Percentiles rank a stretch among this genome's conserved stretches.
Conservation (phyloP, 2,888 invertebrate genomes). For the Plebejus anna region DNA sequence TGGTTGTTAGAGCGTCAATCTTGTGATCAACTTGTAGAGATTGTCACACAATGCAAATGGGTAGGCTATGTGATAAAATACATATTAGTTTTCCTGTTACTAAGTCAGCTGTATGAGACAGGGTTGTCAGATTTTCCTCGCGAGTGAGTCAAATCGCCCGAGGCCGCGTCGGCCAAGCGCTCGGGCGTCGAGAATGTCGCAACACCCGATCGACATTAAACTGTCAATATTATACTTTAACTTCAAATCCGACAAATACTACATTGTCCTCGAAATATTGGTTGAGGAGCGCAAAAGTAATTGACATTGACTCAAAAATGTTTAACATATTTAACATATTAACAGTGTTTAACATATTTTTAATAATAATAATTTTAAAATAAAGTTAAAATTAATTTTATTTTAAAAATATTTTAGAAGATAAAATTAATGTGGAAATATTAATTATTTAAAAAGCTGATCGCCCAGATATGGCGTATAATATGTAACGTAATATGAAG, state of each 20-base stretch:
- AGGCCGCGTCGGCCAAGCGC: background rate
- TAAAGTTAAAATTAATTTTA: no score
- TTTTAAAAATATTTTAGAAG: background rate
- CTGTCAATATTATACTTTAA: slow-evolving; percentile 21
- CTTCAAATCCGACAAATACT: background rate
- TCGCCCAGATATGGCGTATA: background rate
- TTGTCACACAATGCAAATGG: no score
- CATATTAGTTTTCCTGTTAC: background rate
- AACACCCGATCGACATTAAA: slow-evolving; percentile 7
- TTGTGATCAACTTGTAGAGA: no score
- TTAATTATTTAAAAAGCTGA: background rate
- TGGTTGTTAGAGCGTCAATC: no score
- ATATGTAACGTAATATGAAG: background rate
- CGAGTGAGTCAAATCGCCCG: background rate
- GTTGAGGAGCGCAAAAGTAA: background rate
- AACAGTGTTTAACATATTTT: no score
- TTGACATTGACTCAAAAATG: background rate
- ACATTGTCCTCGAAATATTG: background rate
- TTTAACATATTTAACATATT: background rate
- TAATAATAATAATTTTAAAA: no score
- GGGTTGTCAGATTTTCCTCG: slow-evolving; percentile 1
- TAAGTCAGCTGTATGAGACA: background rate
- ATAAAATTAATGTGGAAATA: background rate
- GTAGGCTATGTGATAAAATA: no score
- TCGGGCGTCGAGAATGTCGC: background rate